Conservation (phyloP, 2,113 vertebrate species). For the Apodemus sylvaticus region DNA sequence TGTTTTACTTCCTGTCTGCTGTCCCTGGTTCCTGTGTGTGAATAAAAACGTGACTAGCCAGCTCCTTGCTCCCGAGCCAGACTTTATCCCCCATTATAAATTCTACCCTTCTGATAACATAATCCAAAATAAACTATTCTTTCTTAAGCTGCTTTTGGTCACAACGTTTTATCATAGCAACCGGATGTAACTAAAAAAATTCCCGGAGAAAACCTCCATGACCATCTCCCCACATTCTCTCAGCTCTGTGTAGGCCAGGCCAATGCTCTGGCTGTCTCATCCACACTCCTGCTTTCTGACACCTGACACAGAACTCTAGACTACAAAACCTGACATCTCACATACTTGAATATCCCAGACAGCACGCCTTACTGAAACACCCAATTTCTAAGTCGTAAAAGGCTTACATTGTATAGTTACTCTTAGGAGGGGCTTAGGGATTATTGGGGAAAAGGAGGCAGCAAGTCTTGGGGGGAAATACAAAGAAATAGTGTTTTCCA, state of each 20-base stretch:
- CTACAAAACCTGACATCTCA: too few relatives aligned
- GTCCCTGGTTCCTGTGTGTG: neutral
- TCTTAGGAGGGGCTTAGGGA: neutral
- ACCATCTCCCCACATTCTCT: neutral
- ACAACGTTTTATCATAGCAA: neutral
- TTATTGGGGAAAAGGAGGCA: neutral
- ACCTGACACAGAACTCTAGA: neutral
- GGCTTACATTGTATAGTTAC: fast-evolving
- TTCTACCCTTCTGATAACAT: neutral
- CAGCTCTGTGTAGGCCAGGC: fast-evolving
- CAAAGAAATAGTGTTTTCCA: neutral
- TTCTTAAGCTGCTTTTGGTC: neutral
- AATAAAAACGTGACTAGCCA: neutral
- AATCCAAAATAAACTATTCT: neutral
- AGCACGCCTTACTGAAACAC: too few relatives aligned
- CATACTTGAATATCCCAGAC: fast-evolving
- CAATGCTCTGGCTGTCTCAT: fast-evolving
- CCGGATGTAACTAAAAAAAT: neutral
- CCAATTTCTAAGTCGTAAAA: too few relatives aligned
- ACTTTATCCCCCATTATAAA: too few relatives aligned
- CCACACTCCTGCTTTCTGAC: too few relatives aligned
- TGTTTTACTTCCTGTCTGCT: too few relatives aligned
- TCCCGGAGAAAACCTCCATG: fast-evolving
- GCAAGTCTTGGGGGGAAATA: neutral
- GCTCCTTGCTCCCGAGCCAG: too few relatives aligned